A percentile compares a stretch with the other conserved stretches of the same genome.
Conservation (phyloP, 2,113 vertebrate genomes). For the Alligator mississippiensis region DNA sequence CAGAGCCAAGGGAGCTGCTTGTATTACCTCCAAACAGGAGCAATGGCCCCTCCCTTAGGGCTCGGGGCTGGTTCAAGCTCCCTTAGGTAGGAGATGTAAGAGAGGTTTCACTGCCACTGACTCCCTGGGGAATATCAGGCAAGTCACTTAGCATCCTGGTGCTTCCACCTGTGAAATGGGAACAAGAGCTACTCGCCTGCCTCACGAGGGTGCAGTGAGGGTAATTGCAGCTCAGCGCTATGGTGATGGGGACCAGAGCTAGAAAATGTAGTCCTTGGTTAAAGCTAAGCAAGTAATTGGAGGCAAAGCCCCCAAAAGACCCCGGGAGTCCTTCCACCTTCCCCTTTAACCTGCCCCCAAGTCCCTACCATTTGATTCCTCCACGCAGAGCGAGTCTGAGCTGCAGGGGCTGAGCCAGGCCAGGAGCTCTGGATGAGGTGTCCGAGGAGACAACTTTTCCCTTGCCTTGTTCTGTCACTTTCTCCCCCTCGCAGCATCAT, state of each 20-base stretch:
- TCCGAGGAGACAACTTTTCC: no score
- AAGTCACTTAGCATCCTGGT: background rate
- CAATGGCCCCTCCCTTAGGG: background rate
- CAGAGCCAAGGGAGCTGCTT: background rate
- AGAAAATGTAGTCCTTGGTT: background rate
- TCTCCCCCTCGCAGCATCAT: constrained; percentile 72
- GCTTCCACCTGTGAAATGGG: background rate
- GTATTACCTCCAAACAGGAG: background rate
- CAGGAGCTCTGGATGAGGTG: background rate
- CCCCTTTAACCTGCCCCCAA: no score
- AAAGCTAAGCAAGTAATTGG: background rate
- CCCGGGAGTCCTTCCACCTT: background rate
- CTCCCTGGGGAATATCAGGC: background rate
- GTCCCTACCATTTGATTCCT: background rate
- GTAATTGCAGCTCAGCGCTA: background rate
- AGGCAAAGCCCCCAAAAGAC: background rate
- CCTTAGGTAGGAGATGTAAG: background rate
- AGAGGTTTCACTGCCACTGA: background rate
- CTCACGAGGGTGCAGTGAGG: background rate
- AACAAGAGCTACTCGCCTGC: background rate
- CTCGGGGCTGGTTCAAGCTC: background rate
- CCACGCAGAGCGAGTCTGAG: background rate
- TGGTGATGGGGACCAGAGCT: background rate
- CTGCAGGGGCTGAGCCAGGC: background rate
- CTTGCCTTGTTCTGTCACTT: background rate